Percentiles rank a stretch among this genome's conserved stretches.
phyloP scores from a whole-genome alignment of 2,113 vertebrate species.

The Campylomormyrus tamandua region DNA sequence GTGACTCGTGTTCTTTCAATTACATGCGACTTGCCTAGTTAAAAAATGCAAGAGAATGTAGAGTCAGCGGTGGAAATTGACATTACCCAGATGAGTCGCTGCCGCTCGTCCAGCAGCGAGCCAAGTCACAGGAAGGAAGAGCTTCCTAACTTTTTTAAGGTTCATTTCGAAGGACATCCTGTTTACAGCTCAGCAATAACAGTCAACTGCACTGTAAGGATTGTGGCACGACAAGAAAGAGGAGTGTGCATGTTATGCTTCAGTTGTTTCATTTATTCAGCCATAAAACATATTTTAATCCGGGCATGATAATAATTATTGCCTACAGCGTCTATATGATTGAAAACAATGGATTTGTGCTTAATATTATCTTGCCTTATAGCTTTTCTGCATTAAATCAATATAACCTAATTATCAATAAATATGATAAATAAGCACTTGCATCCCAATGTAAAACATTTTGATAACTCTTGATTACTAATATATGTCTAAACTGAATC shows the following conservation, averaged over 20 bases:
- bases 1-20: neutral
- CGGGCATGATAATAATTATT: neutral
- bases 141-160: conserved; percentile 59
- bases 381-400: neutral
- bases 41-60: neutral
- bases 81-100: conserved; percentile 58
- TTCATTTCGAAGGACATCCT: conserved; percentile 69
- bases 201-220: conserved; percentile 38
- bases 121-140: conserved; percentile 54
- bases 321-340: neutral
- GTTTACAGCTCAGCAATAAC: conserved; percentile 55
- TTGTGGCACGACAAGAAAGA: neutral
- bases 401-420: neutral
- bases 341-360: neutral
- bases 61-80: neutral
- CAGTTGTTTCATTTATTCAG: neutral
- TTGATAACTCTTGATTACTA: neutral
- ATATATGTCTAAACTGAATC: neutral
- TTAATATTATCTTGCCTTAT: neutral
- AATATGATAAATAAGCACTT: neutral
- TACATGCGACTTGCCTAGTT: neutral
- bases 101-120: conserved; percentile 42
- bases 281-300: neutral
- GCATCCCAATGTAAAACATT: neutral
- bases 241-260: neutral